phyloP scores from a whole-genome alignment of 2,113 vertebrate genomes.

The Brachypodius melanocephalos region DNA sequence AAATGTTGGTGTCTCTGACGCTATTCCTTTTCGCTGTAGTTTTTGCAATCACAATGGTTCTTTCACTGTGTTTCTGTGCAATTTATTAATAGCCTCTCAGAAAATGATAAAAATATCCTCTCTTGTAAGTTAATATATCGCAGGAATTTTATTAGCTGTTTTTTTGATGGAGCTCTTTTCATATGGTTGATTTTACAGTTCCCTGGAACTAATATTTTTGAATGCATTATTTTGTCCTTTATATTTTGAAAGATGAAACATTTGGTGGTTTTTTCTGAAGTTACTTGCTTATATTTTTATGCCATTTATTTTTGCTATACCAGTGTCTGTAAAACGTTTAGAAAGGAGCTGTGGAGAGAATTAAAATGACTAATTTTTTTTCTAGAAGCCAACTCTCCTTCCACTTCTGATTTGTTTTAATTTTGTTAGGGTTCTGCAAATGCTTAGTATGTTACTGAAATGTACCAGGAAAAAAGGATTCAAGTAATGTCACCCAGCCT shows the following conservation, averaged over 20 bases:
- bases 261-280: background rate
- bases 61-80: background rate
- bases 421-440: background rate
- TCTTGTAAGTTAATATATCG: background rate
- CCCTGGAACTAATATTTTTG: background rate
- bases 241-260: background rate
- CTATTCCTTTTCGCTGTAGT: background rate
- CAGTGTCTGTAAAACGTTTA: background rate
- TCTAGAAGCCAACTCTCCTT: background rate
- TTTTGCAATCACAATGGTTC: background rate
- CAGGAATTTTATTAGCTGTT: background rate
- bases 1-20: background rate
- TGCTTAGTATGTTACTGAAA: background rate
- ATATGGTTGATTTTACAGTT: background rate
- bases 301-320: background rate
- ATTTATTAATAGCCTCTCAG: background rate
- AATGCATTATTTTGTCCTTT: background rate
- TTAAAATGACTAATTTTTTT: background rate
- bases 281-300: background rate
- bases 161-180: background rate
- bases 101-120: background rate
- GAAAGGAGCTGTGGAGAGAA: background rate
- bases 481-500: background rate
- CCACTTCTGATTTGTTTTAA: background rate
- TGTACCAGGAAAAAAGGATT: background rate